A percentile compares a stretch with the other conserved stretches of the same genome.
phyloP scores from a whole-genome alignment of 2,797 vertebrate species.

The Squalus acanthias region DNA sequence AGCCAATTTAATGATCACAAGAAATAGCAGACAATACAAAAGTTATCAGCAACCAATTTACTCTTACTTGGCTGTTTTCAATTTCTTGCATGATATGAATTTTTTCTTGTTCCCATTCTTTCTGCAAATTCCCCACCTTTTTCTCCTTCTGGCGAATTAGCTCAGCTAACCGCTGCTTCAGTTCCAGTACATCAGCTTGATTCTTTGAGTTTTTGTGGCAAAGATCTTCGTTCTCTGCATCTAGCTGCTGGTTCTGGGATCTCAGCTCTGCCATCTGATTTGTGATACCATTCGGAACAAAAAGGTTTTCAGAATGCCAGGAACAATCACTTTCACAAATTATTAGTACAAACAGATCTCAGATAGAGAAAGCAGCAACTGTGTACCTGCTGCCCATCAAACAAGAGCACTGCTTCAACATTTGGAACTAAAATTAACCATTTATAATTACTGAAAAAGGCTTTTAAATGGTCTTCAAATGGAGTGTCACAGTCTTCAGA shows the following conservation, averaged over 20 bases:
- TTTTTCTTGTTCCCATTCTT: slow-evolving; percentile 57
- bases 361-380: slow-evolving; percentile 17
- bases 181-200: slow-evolving; percentile 60
- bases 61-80: slow-evolving; percentile 54
- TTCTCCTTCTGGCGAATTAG: slow-evolving; percentile 57
- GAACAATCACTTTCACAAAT: not conserved
- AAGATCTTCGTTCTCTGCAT: slow-evolving; percentile 69
- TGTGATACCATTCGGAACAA: not conserved
- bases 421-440: not conserved
- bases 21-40: not conserved
- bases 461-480: not conserved
- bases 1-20: not conserved
- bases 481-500: not conserved
- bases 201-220: slow-evolving; percentile 67
- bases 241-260: slow-evolving; percentile 68
- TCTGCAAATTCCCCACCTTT: slow-evolving; percentile 46
- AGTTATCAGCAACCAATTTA: slow-evolving; percentile 35
- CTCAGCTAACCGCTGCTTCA: slow-evolving; percentile 64
- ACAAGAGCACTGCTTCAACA: not conserved
- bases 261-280: slow-evolving; percentile 72
- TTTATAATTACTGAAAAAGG: not conserved
- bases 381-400: not conserved
- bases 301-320: not conserved
- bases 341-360: not conserved
- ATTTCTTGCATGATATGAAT: slow-evolving; percentile 52